Conservation (phyloP, 1,140 invertebrate genomes). For the Whitmania pigra region DNA sequence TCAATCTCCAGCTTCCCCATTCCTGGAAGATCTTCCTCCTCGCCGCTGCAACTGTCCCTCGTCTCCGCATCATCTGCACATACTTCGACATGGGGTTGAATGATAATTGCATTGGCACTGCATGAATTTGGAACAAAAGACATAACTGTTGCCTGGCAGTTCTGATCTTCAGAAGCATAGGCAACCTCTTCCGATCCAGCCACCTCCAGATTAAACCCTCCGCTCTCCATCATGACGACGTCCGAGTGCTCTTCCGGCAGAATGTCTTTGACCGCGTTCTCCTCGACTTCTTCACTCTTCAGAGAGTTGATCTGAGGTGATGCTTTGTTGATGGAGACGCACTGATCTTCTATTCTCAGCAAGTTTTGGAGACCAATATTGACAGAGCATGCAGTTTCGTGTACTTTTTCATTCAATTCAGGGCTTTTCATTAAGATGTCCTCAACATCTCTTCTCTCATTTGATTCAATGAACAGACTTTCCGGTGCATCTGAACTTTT, state of each 20-base stretch:
- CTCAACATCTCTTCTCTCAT: too few species aligned
- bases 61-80: neutral
- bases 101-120: neutral
- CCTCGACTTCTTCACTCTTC: slow-evolving; percentile 27
- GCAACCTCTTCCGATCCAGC: neutral
- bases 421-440: slow-evolving; percentile 24
- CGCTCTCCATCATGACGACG: neutral
- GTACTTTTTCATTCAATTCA: slow-evolving; percentile 28
- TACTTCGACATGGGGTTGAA: neutral
- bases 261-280: too few species aligned
- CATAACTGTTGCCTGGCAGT: neutral
- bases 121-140: neutral
- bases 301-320: neutral
- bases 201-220: neutral
- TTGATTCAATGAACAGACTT: too few species aligned
- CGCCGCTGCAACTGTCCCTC: neutral
- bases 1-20: slow-evolving; percentile 10
- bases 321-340: slow-evolving; percentile 35
- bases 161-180: neutral
- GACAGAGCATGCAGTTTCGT: neutral
- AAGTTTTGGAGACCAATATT: slow-evolving; percentile 43
- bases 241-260: too few species aligned
- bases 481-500: too few species aligned
- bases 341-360: slow-evolving; percentile 47
- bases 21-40: slow-evolving; percentile 5